Evolutionary conservation across 2,888 invertebrate species (phyloP).

Genomic region (Synergus umbraculus): DNA sequence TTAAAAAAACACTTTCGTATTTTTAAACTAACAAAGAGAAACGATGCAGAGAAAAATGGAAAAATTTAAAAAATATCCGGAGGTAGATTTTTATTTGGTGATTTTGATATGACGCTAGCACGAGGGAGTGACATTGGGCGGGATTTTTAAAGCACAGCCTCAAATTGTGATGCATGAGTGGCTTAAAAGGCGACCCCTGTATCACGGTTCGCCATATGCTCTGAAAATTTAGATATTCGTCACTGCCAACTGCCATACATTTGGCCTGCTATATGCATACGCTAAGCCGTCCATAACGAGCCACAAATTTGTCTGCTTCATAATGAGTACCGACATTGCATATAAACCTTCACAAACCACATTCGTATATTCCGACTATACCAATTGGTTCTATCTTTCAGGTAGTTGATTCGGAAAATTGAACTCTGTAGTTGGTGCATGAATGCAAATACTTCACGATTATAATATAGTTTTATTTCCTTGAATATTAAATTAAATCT

Average conservation of each 20-base stretch:
- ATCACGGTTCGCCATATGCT: conserved; percentile 46
- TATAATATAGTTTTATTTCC: background rate
- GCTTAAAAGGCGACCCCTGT: conserved; percentile 57
- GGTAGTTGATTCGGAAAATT: background rate
- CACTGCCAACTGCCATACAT: conserved; percentile 62
- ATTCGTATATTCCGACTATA: background rate
- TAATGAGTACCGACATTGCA: conserved; percentile 37
- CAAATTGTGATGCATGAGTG: conserved; percentile 64
- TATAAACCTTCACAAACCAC: conserved; percentile 32
- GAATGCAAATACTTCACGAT: background rate
- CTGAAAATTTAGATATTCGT: conserved; percentile 65
- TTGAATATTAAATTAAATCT: background rate
- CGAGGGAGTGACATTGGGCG: conserved; percentile 29
- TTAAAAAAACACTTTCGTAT: too few relatives aligned
- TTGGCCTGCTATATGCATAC: conserved; percentile 23
- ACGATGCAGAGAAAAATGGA: background rate
- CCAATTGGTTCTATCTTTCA: background rate
- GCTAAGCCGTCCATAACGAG: conserved; percentile 45
- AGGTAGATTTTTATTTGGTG: conserved; percentile 7
- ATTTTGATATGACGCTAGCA: conserved; percentile 24
- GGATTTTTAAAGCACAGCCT: conserved; percentile 55
- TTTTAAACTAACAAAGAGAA: too few relatives aligned
- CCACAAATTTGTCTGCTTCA: conserved; percentile 47
- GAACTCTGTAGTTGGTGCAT: background rate
- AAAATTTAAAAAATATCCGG: conserved; percentile 6